Evolutionary conservation across 2,888 invertebrate genomes (phyloP).

Genomic region (Fabriciana adippe): DNA sequence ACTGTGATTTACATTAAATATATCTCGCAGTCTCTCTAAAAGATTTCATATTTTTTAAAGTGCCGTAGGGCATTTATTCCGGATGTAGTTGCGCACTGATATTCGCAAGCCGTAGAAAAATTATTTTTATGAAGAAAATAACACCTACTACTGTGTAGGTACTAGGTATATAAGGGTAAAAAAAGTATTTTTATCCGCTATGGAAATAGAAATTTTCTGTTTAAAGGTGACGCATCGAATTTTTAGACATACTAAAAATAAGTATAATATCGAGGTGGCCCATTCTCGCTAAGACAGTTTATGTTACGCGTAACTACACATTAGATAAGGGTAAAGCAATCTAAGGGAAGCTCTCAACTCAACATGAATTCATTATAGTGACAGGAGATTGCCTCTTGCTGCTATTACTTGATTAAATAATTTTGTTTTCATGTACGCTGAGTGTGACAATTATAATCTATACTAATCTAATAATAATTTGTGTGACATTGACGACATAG

Average conservation of each 20-base stretch:
- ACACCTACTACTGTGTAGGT: background rate
- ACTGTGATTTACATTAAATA: background rate
- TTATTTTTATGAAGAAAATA: background rate
- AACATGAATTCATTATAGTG: slow-evolving; percentile 17
- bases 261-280: background rate
- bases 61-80: slow-evolving; percentile 10
- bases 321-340: slow-evolving; percentile 34
- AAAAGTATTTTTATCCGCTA: too few species aligned
- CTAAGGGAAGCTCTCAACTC: slow-evolving; percentile 16
- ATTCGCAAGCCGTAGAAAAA: slow-evolving; percentile 1
- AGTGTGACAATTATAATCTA: background rate
- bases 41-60: slow-evolving; percentile 1
- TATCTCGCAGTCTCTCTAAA: slow-evolving; percentile 11
- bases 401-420: slow-evolving; percentile 10
- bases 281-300: slow-evolving; percentile 22
- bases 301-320: slow-evolving; percentile 36
- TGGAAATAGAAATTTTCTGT: too few species aligned
- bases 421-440: slow-evolving; percentile 11
- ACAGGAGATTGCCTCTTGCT: slow-evolving; percentile 20
- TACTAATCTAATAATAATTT: too few species aligned
- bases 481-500: too few species aligned
- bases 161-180: too few species aligned
- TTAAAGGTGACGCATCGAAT: background rate
- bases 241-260: background rate
- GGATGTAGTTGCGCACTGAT: slow-evolving; percentile 1